Evolutionary conservation across 2,797 vertebrate species (phyloP).

Genomic region (Arrhamphus sclerolepis): DNA sequence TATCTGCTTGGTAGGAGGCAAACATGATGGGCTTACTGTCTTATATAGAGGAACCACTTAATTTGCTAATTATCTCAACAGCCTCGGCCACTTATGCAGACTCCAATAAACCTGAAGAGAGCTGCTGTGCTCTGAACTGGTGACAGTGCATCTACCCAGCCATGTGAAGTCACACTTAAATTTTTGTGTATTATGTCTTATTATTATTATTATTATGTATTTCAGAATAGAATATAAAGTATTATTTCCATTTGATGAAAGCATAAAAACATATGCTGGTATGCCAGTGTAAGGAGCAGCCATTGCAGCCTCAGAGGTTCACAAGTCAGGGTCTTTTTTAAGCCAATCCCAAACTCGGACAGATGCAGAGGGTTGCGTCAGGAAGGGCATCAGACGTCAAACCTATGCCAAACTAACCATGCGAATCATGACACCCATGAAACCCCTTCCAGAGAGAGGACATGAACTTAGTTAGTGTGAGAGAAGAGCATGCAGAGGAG

Average conservation of each 20-base stretch:
- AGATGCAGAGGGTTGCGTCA: too few species aligned
- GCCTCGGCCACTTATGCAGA: constrained; percentile 45
- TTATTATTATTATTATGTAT: too few species aligned
- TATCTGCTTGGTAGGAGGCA: constrained; percentile 48
- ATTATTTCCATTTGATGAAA: constrained; percentile 52
- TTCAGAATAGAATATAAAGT: constrained; percentile 38
- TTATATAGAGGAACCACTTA: constrained; percentile 64
- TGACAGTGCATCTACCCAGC: constrained; percentile 20
- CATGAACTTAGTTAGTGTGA: too few species aligned
- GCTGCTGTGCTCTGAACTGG: constrained; percentile 23
- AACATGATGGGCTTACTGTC: constrained; percentile 59
- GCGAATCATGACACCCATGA: too few species aligned
- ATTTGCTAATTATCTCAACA: constrained; percentile 69
- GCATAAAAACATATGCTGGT: constrained; percentile 54
- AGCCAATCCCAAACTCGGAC: too few species aligned
- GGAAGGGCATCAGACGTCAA: too few species aligned
- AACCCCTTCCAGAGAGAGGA: too few species aligned
- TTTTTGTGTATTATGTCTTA: too few species aligned
- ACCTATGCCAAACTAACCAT: too few species aligned
- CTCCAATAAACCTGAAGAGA: constrained; percentile 42
- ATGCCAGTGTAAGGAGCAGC: constrained; percentile 68
- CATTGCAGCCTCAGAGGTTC: too few species aligned
- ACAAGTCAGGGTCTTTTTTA: too few species aligned
- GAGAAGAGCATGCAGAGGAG: too few species aligned
- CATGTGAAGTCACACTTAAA: constrained; percentile 42